These are phyloP conservation scores for Heterocephalus glaber DNA, from an alignment of 2,113 vertebrate species.

Conservation along the genomic window DNA sequence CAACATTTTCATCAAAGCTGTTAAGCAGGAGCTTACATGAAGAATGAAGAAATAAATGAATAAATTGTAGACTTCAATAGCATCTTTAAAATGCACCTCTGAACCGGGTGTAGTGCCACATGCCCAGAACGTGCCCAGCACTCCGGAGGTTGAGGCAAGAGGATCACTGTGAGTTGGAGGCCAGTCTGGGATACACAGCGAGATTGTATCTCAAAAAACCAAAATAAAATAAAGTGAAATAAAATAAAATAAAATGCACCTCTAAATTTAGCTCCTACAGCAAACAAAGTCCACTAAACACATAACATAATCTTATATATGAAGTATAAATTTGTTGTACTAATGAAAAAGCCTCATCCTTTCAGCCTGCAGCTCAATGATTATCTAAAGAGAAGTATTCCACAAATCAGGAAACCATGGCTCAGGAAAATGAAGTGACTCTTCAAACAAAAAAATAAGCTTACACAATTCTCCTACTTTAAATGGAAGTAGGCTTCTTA, in stretches of 20 bases:
- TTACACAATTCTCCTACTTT: not conserved
- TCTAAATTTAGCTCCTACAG: conserved; percentile 16
- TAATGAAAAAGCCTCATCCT: conserved; percentile 40
- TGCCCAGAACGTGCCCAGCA: no score
- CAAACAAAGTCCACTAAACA: not conserved
- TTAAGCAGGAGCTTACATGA: conserved; percentile 10
- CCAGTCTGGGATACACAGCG: no score
- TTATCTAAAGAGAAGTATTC: not conserved
- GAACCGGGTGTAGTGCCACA: not conserved
- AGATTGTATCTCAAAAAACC: no score
- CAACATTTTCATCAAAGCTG: not conserved
- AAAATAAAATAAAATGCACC: no score
- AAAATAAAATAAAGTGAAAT: no score
- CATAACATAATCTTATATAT: not conserved
- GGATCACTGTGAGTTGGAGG: no score
- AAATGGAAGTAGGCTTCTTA: not conserved
- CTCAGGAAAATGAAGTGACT: not conserved
- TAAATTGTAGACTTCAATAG: not conserved
- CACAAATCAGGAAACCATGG: not conserved
- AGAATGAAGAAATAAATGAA: conserved; percentile 18
- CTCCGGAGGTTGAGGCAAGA: no score
- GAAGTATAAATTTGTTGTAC: not conserved
- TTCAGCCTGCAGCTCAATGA: conserved; percentile 18
- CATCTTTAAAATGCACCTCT: not conserved
- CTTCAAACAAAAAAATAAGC: not conserved